Evolutionary conservation across 2,113 vertebrate species (phyloP).

Genomic region (Loxodonta africana): DNA sequence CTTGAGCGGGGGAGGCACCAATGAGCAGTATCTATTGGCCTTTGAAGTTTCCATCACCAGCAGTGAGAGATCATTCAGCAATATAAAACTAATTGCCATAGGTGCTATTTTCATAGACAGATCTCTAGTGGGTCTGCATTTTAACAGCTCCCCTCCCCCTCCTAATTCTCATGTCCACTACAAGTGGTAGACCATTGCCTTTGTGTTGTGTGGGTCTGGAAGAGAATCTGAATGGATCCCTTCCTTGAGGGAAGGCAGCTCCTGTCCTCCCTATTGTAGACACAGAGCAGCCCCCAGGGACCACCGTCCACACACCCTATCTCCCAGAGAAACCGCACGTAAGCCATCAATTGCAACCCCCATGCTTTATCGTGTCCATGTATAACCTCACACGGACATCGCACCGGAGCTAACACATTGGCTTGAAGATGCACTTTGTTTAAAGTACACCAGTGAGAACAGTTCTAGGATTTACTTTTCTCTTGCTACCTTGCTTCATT

Average conservation of each 20-base stretch:
- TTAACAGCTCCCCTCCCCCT: fast-evolving
- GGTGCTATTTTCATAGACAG: too few relatives aligned
- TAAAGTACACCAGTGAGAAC: not conserved
- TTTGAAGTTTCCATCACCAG: too few relatives aligned
- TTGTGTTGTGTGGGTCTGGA: not conserved
- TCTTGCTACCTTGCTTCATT: not conserved
- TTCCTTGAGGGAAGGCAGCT: not conserved
- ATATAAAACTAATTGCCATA: too few relatives aligned
- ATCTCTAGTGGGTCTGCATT: not conserved
- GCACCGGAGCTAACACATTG: fast-evolving
- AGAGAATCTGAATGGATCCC: not conserved
- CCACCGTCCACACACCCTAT: fast-evolving
- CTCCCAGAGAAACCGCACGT: not conserved
- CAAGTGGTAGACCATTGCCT: too few relatives aligned
- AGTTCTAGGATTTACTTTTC: not conserved
- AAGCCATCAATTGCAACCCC: not conserved
- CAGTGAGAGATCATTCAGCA: too few relatives aligned
- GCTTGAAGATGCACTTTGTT: not conserved
- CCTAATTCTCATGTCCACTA: fast-evolving
- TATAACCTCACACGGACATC: not conserved
- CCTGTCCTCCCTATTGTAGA: not conserved
- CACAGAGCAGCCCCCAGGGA: fast-evolving
- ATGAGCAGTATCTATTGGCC: too few relatives aligned
- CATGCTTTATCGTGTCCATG: fast-evolving
- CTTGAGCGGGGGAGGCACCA: too few relatives aligned